Base-by-base conservation (phyloP, 1,140 invertebrate species). In the Atta colombica region DNA sequence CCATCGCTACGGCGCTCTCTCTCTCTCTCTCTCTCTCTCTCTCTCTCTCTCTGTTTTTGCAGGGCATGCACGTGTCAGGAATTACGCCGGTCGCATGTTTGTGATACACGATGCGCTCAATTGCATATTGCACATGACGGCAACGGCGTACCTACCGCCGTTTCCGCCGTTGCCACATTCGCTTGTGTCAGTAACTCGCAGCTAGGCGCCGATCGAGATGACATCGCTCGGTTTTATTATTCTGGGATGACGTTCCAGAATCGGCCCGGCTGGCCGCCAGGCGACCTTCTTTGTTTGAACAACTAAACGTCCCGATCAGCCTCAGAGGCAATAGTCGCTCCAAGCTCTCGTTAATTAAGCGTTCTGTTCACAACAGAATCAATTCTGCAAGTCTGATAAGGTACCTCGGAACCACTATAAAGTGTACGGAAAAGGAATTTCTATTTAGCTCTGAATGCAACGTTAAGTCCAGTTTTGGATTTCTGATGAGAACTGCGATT, bases 341-440 rank as follows among this genome's bases (percentile, higher is more conserved):
- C 12, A 12, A 49, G 39, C 28, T 60, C 55, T 74, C 28, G 39
- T 84, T 84, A 84, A 84, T 84, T 84, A 82, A 82, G 28, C n/a
- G 53, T 18, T 74, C 53, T 25, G 21, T 21, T 72, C 68, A 31
- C 68, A 49, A 49, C 53, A 45, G 66, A 72, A 35, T 82, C 53
- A 74, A 82, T 72, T 82, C 25, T 31, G 53, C 68, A 72, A 60
- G 14, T 72, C 53, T n/a, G 68, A 82, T 60, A 72, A 81, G 51
- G 10, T 25, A 25, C 5, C n/a, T 45, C 65, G 49, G n/a, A 39
- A 49, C 25, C 35, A 18, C 35, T 18, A 10, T n/a, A 3, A 25
- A n/a, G 45, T 16, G 51, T 10, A 25, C 18, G 18, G 21, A 16
- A 45, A 80, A 68, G 49, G 7, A 6, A 80, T 66, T 65, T 10